A percentile compares a stretch with the other conserved stretches of the same genome.
Evolutionary conservation across 2,797 vertebrate species (phyloP).

Genomic region (Florisuga fusca): DNA sequence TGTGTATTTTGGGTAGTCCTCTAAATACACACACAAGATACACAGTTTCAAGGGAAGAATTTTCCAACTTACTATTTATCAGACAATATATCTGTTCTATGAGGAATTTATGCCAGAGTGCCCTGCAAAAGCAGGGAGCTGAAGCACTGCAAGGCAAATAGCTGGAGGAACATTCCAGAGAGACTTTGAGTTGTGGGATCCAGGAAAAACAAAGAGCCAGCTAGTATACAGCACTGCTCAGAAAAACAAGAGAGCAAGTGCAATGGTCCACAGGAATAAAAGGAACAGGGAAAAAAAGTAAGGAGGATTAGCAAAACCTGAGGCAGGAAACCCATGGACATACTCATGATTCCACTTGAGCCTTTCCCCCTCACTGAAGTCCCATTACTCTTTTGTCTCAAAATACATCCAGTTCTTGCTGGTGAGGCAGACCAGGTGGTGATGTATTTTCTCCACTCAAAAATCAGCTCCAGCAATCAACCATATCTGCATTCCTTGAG

Average conservation of each 20-base stretch:
- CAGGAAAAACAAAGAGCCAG: background rate
- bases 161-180: conserved; percentile 15
- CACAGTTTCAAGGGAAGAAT: background rate
- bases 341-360: background rate
- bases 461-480: background rate
- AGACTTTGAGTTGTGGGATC: background rate
- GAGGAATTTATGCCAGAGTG: background rate
- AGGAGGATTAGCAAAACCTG: background rate
- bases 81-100: background rate
- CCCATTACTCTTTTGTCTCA: background rate
- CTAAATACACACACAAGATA: background rate
- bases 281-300: background rate
- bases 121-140: background rate
- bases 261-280: background rate
- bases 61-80: background rate
- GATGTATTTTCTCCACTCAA: background rate
- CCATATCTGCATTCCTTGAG: rapidly evolving
- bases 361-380: background rate
- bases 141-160: background rate
- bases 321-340: background rate
- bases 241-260: background rate
- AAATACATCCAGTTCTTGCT: background rate
- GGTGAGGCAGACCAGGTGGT: background rate
- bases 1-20: background rate
- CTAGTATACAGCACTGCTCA: background rate